Evolutionary conservation across 37 sponge, comb jelly and placozoan genomes (phyloP).

Genomic region (Dysidea cf. avara): DNA sequence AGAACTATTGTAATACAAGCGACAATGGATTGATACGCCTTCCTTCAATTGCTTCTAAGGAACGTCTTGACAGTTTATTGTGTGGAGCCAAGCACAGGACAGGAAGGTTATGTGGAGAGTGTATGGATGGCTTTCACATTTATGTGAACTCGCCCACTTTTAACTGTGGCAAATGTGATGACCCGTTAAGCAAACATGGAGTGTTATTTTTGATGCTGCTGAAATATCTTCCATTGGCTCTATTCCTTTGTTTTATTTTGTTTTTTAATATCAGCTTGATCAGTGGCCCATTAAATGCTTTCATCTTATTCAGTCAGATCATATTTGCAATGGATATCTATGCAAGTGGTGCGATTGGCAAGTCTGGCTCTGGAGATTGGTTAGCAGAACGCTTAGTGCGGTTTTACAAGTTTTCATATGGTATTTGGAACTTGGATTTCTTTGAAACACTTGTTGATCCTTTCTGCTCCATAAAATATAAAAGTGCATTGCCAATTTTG

Average conservation of each 20-base stretch:
- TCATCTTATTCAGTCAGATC: constrained; percentile 21
- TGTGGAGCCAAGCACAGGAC: background rate
- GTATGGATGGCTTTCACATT: background rate
- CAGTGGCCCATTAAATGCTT: constrained; percentile 25
- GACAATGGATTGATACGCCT: too few relatives aligned
- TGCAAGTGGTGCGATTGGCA: background rate
- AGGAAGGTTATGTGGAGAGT: constrained; percentile 18
- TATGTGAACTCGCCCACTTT: background rate
- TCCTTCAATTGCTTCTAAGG: too few relatives aligned
- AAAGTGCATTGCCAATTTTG: constrained; percentile 1
- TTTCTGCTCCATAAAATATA: constrained; percentile 1
- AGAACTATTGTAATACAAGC: too few relatives aligned
- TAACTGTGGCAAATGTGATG: constrained; percentile 6
- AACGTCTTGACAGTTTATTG: background rate
- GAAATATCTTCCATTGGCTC: constrained; percentile 12
- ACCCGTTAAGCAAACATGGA: background rate
- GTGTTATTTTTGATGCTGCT: constrained; percentile 4
- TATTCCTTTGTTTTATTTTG: constrained; percentile 1
- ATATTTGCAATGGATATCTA: background rate
- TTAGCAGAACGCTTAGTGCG: background rate
- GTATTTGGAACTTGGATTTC: constrained; percentile 19
- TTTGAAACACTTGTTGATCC: background rate
- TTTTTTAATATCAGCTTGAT: constrained; percentile 20
- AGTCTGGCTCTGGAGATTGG: background rate
- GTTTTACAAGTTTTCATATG: constrained; percentile 9